Conservation (phyloP, 2,888 invertebrate genomes). For the Gibbula magus region DNA sequence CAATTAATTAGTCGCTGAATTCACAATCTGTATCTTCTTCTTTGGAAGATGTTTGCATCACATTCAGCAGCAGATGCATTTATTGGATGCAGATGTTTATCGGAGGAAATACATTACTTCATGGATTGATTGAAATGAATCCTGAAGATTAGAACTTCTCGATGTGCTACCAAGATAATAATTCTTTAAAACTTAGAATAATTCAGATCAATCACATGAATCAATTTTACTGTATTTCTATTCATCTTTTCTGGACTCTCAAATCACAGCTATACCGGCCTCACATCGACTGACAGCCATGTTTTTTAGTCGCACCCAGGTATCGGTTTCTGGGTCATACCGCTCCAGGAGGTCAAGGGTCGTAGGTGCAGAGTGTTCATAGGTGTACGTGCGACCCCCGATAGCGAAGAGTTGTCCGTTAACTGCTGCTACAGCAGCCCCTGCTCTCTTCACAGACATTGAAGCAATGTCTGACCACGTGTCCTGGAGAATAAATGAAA, state of each 20-base stretch:
- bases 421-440: slow-evolving; percentile 89
- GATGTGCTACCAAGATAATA: no score
- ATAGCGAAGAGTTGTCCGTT: slow-evolving; percentile 92
- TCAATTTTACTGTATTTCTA: not conserved
- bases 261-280: slow-evolving; percentile 55
- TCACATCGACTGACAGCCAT: slow-evolving; percentile 87
- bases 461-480: slow-evolving; percentile 83
- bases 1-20: no score
- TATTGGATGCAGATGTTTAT: no score
- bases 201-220: not conserved
- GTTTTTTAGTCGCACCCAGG: slow-evolving; percentile 87
- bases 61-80: no score
- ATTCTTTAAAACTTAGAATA: no score
- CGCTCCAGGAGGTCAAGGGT: slow-evolving; percentile 88
- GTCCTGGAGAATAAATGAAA: slow-evolving; percentile 53
- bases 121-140: no score
- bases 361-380: slow-evolving; percentile 63
- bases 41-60: no score
- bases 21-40: no score
- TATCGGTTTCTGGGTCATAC: slow-evolving; percentile 86
- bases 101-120: no score
- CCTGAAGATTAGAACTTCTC: no score
- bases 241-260: not conserved
- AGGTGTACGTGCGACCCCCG: slow-evolving; percentile 85
- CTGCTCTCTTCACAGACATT: slow-evolving; percentile 88